Percentiles rank a stretch among this genome's conserved stretches.
phyloP scores from a whole-genome alignment of 2,888 invertebrate genomes.

The Neoascia interrupta region DNA sequence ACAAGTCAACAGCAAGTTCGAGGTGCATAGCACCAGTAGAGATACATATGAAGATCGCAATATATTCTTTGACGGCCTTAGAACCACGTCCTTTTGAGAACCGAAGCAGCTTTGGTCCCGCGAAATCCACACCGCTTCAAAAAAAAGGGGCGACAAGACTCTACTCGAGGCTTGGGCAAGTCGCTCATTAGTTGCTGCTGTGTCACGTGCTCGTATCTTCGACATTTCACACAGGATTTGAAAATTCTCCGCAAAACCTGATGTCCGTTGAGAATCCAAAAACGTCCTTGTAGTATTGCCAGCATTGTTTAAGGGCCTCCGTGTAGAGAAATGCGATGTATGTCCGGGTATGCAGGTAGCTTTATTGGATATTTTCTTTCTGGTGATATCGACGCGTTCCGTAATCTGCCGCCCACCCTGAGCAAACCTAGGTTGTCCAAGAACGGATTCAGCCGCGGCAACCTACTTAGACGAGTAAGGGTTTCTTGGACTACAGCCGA shows the following conservation, averaged over 20 bases:
- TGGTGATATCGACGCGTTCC: background rate
- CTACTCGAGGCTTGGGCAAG: background rate
- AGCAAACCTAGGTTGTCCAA: too few species aligned
- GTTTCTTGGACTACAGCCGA: background rate
- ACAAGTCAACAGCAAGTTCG: too few species aligned
- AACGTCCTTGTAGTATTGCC: constrained; percentile 3
- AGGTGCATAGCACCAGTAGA: too few species aligned
- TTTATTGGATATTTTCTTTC: background rate
- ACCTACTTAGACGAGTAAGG: too few species aligned
- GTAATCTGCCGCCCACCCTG: background rate
- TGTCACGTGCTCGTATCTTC: background rate
- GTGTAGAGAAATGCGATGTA: constrained; percentile 4
- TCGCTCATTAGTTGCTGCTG: constrained; percentile 10
- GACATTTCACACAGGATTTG: constrained; percentile 5
- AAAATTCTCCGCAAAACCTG: constrained; percentile 1
- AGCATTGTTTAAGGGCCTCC: constrained; percentile 19
- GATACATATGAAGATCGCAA: constrained; percentile 8
- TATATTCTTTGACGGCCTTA: constrained; percentile 5
- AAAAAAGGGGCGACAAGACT: background rate
- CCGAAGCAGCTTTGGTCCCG: background rate
- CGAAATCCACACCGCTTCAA: background rate
- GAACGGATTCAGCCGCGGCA: background rate
- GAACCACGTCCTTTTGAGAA: constrained; percentile 22
- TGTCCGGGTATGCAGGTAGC: background rate
- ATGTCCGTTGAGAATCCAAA: constrained; percentile 14